Base-by-base conservation (phyloP, 2,113 vertebrate genomes). In the Corynorhinus townsendii region DNA sequence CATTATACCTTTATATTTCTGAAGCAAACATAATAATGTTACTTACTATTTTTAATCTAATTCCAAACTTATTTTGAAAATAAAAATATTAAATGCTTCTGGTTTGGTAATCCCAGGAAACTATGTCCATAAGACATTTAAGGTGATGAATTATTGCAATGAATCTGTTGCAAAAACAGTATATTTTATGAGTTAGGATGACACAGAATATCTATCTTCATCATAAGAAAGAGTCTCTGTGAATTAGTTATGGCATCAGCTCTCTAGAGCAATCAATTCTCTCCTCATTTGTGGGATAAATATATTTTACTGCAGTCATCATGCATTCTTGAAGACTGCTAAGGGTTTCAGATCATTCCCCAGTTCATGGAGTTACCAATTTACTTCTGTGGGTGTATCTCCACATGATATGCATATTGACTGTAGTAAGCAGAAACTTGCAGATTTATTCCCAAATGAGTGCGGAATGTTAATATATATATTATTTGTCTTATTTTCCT, bases 221-320 rank as follows among this genome's bases (percentile, higher is more conserved):
- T 97, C 96, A 95, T 89, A 86, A 96, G 86, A 97, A 96, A 95
- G 90, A 89, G 94, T 82, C 87, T 95, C 95, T 72, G 94, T 97
- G 96, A 97, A 98, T 98, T 97, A 97, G 97, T 97, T 97, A 98
- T 95, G 90, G 94, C 47, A 62, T 95, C 83, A 91, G 90, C 86
- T 97, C 97, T 97, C 96, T 88, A 73, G 97, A 97, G 94, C 94
- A 97, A 98, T 97, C 97, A 97, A 97, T 98, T 90, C 94, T 93
- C 72, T 96, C 93, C 97, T 97, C 93, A 96, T 93, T 94, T 93
- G 96, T 83, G 56, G 94, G 96, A 96, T 97, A 98, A 97, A 96
- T 95, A 93, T 94, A 94, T 97, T 97, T 98, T 93, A 98, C 66
- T 95, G 85, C 82, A 87, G 95, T 96, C 97, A 95, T 95, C 94